Evolutionary conservation across 2,888 invertebrate genomes (phyloP).

Genomic region (Oxyteleia sp.): DNA sequence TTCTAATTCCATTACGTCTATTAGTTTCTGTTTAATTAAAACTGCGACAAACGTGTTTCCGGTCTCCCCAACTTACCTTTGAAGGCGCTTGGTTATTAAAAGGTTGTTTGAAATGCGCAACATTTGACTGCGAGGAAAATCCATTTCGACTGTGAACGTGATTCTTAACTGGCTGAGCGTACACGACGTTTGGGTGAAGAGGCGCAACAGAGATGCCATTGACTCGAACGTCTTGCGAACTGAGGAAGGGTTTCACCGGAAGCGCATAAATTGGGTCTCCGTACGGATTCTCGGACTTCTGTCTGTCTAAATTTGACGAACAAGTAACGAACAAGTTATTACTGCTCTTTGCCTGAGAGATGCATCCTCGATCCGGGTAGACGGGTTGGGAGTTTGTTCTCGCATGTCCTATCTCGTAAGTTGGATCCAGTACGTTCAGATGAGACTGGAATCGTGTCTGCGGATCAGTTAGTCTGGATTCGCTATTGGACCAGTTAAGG

Average conservation of each 20-base stretch:
- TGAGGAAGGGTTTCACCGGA: constrained; percentile 86
- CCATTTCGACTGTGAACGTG: constrained; percentile 29
- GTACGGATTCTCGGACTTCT: constrained; percentile 77
- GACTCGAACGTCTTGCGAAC: constrained; percentile 84
- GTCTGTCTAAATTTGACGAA: constrained; percentile 65
- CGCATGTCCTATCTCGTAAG: constrained; percentile 75
- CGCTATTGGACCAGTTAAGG: constrained; percentile 78
- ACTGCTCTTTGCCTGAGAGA: constrained; percentile 78
- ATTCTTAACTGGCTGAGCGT: constrained; percentile 77
- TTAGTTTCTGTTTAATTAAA: constrained; percentile 37
- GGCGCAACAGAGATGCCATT: constrained; percentile 80
- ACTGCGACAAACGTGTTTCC: constrained; percentile 15
- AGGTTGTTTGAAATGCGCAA: constrained; percentile 37
- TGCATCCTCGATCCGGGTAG: constrained; percentile 66
- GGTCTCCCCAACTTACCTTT: constrained; percentile 30
- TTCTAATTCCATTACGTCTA: constrained; percentile 22
- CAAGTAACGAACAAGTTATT: constrained; percentile 76
- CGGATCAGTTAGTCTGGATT: constrained; percentile 47
- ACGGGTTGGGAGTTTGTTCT: constrained; percentile 85
- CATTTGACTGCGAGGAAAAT: constrained; percentile 38
- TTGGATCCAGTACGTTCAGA: constrained; percentile 76
- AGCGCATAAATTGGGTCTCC: constrained; percentile 85
- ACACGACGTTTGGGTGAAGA: constrained; percentile 76
- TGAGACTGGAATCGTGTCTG: constrained; percentile 82
- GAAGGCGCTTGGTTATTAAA: constrained; percentile 18